phyloP scores from a whole-genome alignment of 2,797 vertebrate species.

The Pantherophis alleghaniensis region DNA sequence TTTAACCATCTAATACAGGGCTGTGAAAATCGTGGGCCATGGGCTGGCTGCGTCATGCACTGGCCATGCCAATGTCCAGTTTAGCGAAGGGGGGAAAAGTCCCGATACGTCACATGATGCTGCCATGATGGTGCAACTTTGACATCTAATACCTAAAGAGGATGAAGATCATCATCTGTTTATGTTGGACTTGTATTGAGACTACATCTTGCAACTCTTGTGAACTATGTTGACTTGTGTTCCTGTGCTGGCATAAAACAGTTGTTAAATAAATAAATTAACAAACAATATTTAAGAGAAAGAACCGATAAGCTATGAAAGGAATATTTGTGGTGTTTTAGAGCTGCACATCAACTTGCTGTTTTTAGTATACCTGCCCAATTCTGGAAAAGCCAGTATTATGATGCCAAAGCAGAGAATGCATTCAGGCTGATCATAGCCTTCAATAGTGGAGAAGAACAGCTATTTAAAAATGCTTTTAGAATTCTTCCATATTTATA shows the following conservation, averaged over 20 bases:
- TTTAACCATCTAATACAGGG: neutral
- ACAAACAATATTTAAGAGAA: constrained; percentile 58
- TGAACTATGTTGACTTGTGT: neutral
- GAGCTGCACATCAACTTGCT: constrained; percentile 48
- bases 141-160: neutral
- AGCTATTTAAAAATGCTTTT: constrained; percentile 5
- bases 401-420: neutral
- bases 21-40: too few species aligned
- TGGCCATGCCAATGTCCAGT: too few species aligned
- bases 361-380: neutral
- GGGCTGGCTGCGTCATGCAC: too few species aligned
- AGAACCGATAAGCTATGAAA: constrained; percentile 59
- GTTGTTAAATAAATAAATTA: neutral
- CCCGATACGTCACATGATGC: too few species aligned
- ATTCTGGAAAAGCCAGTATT: neutral
- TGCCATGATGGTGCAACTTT: too few species aligned
- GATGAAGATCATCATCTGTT: neutral
- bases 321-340: constrained; percentile 59
- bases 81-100: too few species aligned
- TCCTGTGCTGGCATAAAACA: neutral
- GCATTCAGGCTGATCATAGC: neutral
- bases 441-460: neutral
- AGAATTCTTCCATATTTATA: constrained; percentile 15
- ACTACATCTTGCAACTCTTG: neutral
- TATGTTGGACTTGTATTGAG: neutral